These are phyloP conservation scores for Oryctes rhinoceros DNA, from an alignment of 1,140 invertebrate species.

Conservation along the genomic window DNA sequence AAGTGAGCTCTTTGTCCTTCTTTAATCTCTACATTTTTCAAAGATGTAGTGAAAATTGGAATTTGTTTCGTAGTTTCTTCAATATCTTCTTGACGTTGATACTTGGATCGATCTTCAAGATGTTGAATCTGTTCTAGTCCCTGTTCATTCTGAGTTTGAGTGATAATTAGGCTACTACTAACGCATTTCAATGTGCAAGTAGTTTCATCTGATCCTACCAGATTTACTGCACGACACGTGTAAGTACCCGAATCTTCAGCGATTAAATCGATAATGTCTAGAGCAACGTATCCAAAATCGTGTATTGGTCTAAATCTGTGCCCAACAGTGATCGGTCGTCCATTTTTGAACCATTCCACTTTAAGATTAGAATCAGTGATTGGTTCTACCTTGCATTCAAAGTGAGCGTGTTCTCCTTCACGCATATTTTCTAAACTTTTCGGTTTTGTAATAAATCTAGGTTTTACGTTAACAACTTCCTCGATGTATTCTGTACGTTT, in stretches of 20 bases:
- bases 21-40: conserved; percentile 90
- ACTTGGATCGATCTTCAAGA: conserved; percentile 82
- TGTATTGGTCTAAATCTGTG: conserved; percentile 93
- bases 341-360: conserved; percentile 95
- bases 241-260: conserved; percentile 94
- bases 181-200: conserved; percentile 75
- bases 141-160: conserved; percentile 83
- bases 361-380: conserved; percentile 92
- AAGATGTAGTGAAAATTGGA: conserved; percentile 88
- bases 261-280: conserved; percentile 90
- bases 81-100: conserved; percentile 74
- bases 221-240: conserved; percentile 90
- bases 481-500: conserved; percentile 83
- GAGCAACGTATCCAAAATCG: conserved; percentile 93
- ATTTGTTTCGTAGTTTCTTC: conserved; percentile 89
- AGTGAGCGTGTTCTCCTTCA: conserved; percentile 94
- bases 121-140: conserved; percentile 88
- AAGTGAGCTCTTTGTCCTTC: conserved; percentile 97
- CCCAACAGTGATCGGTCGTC: conserved; percentile 85
- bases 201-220: conserved; percentile 87
- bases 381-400: conserved; percentile 97
- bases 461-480: conserved; percentile 83
- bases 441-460: conserved; percentile 84
- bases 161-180: conserved; percentile 80
- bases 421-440: conserved; percentile 84